phyloP scores from a whole-genome alignment of 37 sponge, comb jelly and placozoan species.

The Mnemiopsis leidyi region DNA sequence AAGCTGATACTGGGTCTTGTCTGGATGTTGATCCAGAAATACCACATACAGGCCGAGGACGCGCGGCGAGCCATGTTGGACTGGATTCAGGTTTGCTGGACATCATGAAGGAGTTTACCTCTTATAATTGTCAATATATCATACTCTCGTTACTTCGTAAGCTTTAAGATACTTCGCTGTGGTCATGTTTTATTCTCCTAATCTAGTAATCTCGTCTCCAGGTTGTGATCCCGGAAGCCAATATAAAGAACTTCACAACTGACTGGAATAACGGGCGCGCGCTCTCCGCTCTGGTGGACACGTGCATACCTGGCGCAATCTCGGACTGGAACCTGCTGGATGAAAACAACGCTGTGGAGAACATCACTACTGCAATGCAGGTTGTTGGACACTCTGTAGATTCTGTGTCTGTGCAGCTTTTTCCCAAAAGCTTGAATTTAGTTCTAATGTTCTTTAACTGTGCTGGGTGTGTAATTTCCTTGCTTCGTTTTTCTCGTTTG shows the following conservation, averaged over 20 bases:
- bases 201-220: not conserved
- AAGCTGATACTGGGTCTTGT: constrained; percentile 93
- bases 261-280: constrained; percentile 59
- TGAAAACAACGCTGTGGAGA: constrained; percentile 16
- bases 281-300: constrained; percentile 54
- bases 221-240: constrained; percentile 38
- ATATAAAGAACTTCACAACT: constrained; percentile 45
- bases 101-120: too few species aligned
- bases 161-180: too few species aligned
- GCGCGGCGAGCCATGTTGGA: constrained; percentile 84
- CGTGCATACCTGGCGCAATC: constrained; percentile 41
- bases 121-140: too few species aligned
- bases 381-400: too few species aligned
- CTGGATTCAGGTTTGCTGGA: constrained; percentile 80
- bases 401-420: too few species aligned
- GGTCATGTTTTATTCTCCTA: too few species aligned
- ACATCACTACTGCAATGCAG: constrained; percentile 60
- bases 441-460: too few species aligned
- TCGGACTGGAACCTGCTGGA: constrained; percentile 45
- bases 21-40: constrained; percentile 89
- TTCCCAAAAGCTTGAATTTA: too few species aligned
- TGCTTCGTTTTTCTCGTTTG: too few species aligned
- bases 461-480: too few species aligned
- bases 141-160: too few species aligned
- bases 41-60: constrained; percentile 81